These are phyloP conservation scores for Heliconius nattereri DNA, from an alignment of 1,140 invertebrate genomes.

Conservation along the genomic window DNA sequence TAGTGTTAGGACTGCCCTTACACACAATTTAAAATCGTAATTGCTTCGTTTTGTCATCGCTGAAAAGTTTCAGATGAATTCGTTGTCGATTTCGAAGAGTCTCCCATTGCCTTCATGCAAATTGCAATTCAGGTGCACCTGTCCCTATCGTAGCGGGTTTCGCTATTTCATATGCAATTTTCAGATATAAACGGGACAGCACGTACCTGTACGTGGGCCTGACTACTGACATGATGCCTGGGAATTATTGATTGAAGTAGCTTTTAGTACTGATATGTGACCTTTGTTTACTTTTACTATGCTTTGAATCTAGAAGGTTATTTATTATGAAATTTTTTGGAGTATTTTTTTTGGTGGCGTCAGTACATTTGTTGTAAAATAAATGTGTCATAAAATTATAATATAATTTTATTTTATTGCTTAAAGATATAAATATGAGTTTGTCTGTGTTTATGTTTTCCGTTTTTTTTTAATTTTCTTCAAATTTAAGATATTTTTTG, in stretches of 20 bases:
- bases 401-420: too few species aligned
- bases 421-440: too few species aligned
- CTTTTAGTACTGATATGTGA: background rate
- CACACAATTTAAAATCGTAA: background rate
- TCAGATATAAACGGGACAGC: conserved; percentile 1
- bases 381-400: too few species aligned
- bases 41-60: background rate
- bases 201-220: too few species aligned
- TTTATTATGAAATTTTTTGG: background rate
- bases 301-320: background rate
- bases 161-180: background rate
- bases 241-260: background rate
- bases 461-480: too few species aligned
- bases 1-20: too few species aligned
- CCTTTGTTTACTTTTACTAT: background rate
- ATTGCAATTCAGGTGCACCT: background rate
- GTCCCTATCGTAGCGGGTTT: background rate
- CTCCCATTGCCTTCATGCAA: background rate
- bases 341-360: background rate
- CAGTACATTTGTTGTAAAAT: too few species aligned
- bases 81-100: background rate
- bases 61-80: background rate
- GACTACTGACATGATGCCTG: background rate
- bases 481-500: too few species aligned
- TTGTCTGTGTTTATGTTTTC: too few species aligned